phyloP scores from a whole-genome alignment of 2,113 vertebrate genomes.

The Carollia perspicillata region DNA sequence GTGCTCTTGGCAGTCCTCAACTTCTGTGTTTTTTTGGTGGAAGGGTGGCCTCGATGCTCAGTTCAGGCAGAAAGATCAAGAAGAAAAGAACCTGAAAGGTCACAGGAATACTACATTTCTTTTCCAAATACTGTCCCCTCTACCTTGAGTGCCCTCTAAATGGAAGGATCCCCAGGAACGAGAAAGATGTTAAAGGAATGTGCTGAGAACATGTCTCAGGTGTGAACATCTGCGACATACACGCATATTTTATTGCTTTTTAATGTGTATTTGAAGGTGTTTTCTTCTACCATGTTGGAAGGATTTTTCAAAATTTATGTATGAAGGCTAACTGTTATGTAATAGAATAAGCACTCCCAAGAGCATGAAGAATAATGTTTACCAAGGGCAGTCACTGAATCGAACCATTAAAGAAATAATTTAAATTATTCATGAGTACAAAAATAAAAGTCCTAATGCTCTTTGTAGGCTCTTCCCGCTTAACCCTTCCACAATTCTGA shows the following conservation, averaged over 20 bases:
- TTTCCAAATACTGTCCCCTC: constrained; percentile 1
- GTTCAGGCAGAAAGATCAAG: background rate
- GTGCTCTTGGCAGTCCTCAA: background rate
- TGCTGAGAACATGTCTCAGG: background rate
- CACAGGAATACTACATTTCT: constrained; percentile 12
- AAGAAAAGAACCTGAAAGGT: constrained; percentile 37
- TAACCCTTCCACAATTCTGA: constrained; percentile 41
- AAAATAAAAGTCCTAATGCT: constrained; percentile 68
- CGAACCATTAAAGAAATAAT: constrained; percentile 54
- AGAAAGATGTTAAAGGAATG: constrained; percentile 16
- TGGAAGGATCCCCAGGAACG: background rate
- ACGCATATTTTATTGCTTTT: background rate
- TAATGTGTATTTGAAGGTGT: constrained; percentile 51
- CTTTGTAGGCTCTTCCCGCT: constrained; percentile 50
- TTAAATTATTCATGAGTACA: constrained; percentile 64
- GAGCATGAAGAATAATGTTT: constrained; percentile 60
- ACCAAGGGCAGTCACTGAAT: constrained; percentile 59
- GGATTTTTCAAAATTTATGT: constrained; percentile 59
- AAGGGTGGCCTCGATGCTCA: background rate
- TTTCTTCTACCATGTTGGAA: constrained; percentile 35
- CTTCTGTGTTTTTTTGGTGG: background rate
- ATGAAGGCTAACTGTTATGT: constrained; percentile 42
- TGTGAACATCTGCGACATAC: background rate
- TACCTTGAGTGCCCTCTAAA: background rate
- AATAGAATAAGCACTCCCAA: constrained; percentile 38